These are phyloP conservation scores for Lethocerus indicus DNA, from an alignment of 1,140 invertebrate genomes.

Conservation along the genomic window DNA sequence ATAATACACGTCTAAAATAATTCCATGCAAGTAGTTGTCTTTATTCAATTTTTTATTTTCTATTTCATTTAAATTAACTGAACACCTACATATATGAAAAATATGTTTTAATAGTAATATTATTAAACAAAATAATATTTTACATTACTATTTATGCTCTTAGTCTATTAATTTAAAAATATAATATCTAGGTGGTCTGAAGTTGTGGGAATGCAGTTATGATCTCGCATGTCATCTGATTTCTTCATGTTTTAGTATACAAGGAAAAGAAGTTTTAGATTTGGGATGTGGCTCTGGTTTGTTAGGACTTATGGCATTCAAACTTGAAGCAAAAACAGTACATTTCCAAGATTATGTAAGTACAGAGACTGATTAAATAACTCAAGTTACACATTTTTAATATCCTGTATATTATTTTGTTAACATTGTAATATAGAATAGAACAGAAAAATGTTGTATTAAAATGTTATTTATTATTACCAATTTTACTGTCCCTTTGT, in stretches of 20 bases:
- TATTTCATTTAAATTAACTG: too few species aligned
- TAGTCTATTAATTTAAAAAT: background rate
- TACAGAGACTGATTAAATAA: conserved; percentile 15
- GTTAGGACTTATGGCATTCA: conserved; percentile 52
- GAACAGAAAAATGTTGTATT: background rate
- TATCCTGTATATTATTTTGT: background rate
- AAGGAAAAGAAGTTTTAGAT: conserved; percentile 46
- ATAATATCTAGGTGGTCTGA: conserved; percentile 51
- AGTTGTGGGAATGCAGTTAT: conserved; percentile 77
- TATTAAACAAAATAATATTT: too few species aligned
- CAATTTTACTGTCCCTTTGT: background rate
- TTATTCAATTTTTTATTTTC: too few species aligned
- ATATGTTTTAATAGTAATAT: too few species aligned
- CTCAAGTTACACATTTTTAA: background rate
- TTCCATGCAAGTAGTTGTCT: too few species aligned
- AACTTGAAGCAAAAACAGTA: conserved; percentile 40
- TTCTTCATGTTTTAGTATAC: conserved; percentile 23
- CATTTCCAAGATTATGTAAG: conserved; percentile 86
- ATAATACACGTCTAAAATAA: too few species aligned
- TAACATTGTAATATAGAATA: background rate
- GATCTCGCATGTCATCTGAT: conserved; percentile 49
- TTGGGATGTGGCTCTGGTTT: conserved; percentile 76
- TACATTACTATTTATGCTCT: too few species aligned
- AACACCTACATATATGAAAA: too few species aligned
- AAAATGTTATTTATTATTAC: background rate